Percentiles rank a stretch among this genome's conserved stretches.
Evolutionary conservation across 2,797 vertebrate species (phyloP).

Genomic region (Todus mexicanus): DNA sequence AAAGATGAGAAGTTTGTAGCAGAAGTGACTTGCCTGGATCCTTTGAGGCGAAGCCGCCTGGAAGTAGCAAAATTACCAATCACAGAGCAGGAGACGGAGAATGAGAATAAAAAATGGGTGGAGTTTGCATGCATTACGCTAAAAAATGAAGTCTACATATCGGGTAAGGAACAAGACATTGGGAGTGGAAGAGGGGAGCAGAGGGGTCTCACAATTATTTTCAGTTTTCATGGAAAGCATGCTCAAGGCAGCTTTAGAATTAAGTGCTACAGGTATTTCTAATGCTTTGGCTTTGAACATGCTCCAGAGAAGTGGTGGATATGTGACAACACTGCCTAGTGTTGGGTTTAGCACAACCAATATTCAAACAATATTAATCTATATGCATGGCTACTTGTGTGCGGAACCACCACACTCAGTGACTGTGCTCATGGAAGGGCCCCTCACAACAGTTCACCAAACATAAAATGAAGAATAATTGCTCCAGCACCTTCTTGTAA

Average conservation of each 20-base stretch:
- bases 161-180: constrained; percentile 78
- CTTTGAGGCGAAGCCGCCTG: constrained; percentile 91
- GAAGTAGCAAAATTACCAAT: constrained; percentile 92
- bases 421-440: not conserved
- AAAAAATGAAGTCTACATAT: constrained; percentile 95
- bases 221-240: not conserved
- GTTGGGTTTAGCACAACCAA: not conserved
- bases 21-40: constrained; percentile 95
- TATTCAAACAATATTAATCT: not conserved
- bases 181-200: not conserved
- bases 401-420: not conserved
- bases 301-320: not conserved
- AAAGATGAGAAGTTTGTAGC: constrained; percentile 95
- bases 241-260: not conserved
- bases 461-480: not conserved
- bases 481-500: not conserved
- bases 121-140: constrained; percentile 95
- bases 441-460: not conserved
- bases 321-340: not conserved
- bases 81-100: constrained; percentile 87
- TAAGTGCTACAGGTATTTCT: not conserved
- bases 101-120: constrained; percentile 94
- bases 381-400: not conserved
- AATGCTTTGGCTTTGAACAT: not conserved
- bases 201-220: not conserved